phyloP scores from a whole-genome alignment of 1,140 invertebrate genomes.

The Laupala kohalensis region DNA sequence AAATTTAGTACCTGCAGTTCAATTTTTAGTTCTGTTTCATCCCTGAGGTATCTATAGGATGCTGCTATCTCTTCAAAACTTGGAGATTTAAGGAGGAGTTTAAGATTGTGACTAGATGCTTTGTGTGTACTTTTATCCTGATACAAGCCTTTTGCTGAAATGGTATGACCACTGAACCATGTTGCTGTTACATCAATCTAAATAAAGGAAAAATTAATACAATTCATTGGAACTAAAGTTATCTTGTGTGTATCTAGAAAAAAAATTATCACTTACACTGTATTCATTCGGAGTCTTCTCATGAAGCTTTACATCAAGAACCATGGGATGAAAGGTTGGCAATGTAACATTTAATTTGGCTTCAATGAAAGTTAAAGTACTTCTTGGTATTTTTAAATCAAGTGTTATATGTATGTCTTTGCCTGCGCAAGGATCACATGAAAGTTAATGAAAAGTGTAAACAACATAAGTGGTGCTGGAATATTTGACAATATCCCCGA shows the following conservation, averaged over 20 bases:
- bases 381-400: conserved; percentile 36
- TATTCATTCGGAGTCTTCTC: conserved; percentile 42
- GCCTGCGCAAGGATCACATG: conserved; percentile 23
- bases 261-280: conserved; percentile 30
- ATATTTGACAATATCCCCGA: too few species aligned
- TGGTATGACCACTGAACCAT: conserved; percentile 65
- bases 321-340: conserved; percentile 44
- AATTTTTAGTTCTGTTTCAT: conserved; percentile 8
- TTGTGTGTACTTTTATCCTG: conserved; percentile 49
- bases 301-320: conserved; percentile 35
- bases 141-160: conserved; percentile 51
- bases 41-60: not conserved
- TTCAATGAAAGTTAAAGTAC: conserved; percentile 39
- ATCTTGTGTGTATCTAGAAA: not conserved
- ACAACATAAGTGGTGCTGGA: too few species aligned
- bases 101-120: conserved; percentile 46
- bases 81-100: conserved; percentile 50
- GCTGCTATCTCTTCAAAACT: conserved; percentile 46
- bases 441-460: conserved; percentile 3
- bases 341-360: conserved; percentile 43
- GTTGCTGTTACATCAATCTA: conserved; percentile 50
- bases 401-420: conserved; percentile 43
- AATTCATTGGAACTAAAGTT: not conserved
- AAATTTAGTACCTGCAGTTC: conserved; percentile 6
- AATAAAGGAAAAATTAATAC: conserved; percentile 1